Percentiles rank a stretch among this genome's conserved stretches.
Evolutionary conservation across 2,888 invertebrate species (phyloP).

Genomic region (Epistrophe eligans): DNA sequence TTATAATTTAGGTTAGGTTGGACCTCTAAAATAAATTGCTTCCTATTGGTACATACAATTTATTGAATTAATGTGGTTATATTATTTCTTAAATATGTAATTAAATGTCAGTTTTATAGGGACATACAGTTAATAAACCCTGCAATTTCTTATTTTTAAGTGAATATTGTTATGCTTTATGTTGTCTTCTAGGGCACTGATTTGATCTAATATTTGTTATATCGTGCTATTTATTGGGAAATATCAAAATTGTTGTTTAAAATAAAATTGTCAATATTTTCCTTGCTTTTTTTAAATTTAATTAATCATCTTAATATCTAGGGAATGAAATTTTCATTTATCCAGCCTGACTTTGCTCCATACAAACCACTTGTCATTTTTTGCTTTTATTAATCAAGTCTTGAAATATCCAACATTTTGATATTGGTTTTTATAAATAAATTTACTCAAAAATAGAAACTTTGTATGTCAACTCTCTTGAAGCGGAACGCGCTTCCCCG

Average conservation of each 20-base stretch:
- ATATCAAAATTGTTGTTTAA: no score
- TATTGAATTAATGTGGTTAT: background rate
- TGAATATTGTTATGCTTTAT: background rate
- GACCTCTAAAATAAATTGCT: background rate
- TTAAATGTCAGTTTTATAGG: background rate
- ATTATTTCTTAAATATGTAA: background rate
- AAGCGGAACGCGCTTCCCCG: conserved; percentile 39
- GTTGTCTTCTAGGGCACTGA: background rate
- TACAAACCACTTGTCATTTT: background rate
- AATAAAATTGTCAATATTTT: no score
- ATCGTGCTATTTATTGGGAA: no score
- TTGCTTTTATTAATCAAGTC: background rate
- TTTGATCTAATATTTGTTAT: background rate
- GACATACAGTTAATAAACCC: background rate
- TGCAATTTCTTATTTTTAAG: background rate
- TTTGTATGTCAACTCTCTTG: conserved; percentile 34
- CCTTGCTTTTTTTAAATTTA: background rate
- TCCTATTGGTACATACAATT: background rate
- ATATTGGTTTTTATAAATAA: background rate
- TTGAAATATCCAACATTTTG: background rate
- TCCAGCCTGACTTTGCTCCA: background rate
- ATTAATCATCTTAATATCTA: background rate
- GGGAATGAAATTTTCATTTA: background rate
- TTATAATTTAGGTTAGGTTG: background rate
- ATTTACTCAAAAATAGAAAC: background rate